phyloP scores from a whole-genome alignment of 2,888 invertebrate species.

The Taphrorychus bicolor region DNA sequence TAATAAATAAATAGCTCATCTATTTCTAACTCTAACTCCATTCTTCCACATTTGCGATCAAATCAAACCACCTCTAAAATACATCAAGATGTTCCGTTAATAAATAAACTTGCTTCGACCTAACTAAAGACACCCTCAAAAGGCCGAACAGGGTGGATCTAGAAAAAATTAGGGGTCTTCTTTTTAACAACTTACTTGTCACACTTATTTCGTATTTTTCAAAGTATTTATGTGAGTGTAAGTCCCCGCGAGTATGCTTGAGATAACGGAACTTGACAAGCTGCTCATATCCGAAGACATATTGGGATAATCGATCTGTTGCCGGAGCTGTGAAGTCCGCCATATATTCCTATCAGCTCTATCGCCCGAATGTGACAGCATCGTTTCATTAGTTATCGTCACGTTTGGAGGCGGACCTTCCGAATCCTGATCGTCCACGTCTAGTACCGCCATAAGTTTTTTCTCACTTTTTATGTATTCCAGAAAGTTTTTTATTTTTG shows the following conservation, averaged over 20 bases:
- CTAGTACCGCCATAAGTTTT: slow-evolving; percentile 50
- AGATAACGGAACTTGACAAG: slow-evolving; percentile 58
- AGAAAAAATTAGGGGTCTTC: no score
- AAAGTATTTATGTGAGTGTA: slow-evolving; percentile 25
- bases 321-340: slow-evolving; percentile 44
- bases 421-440: slow-evolving; percentile 55
- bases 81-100: no score
- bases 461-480: slow-evolving; percentile 58
- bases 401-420: slow-evolving; percentile 56
- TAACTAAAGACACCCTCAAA: no score
- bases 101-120: no score
- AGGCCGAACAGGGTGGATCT: no score
- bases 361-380: slow-evolving; percentile 55
- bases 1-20: no score
- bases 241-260: slow-evolving; percentile 55
- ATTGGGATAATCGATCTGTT: slow-evolving; percentile 54
- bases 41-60: no score
- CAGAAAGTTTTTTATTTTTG: slow-evolving; percentile 76
- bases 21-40: no score
- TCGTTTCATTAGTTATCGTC: slow-evolving; percentile 38
- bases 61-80: no score
- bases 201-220: background rate
- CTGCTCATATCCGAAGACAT: slow-evolving; percentile 58
- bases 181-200: background rate
- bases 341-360: slow-evolving; percentile 56